These are phyloP conservation scores for Sphyrna mokarran DNA, from an alignment of 2,113 vertebrate genomes.

Conservation along the genomic window DNA sequence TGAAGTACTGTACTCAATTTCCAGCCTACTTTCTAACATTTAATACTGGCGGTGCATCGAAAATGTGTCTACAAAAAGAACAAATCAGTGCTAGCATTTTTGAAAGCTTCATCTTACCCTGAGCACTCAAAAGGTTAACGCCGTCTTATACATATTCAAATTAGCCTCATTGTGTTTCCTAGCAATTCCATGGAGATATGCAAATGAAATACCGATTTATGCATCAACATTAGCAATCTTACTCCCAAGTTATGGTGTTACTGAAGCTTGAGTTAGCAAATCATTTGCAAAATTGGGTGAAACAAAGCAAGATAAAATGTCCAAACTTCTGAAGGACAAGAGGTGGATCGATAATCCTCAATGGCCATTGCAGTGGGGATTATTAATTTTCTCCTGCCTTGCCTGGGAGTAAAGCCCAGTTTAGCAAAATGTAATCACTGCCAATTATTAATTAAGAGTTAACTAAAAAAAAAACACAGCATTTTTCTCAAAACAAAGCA, in stretches of 20 bases:
- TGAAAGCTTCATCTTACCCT: background rate
- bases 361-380: background rate
- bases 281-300: background rate
- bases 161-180: conserved; percentile 21
- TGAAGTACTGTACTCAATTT: background rate
- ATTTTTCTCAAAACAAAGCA: background rate
- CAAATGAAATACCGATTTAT: background rate
- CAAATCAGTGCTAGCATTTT: background rate
- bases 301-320: background rate
- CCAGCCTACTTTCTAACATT: background rate
- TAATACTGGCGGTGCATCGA: background rate
- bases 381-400: background rate
- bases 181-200: conserved; percentile 30
- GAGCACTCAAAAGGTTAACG: background rate
- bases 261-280: background rate
- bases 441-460: background rate
- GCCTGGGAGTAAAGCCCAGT: background rate
- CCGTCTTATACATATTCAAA: conserved; percentile 11
- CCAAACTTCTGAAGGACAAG: background rate
- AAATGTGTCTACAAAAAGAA: background rate
- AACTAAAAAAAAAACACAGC: background rate
- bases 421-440: background rate
- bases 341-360: background rate
- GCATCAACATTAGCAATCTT: background rate
- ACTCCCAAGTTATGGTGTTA: background rate